Percentiles rank a stretch among this genome's conserved stretches.
Conservation (phyloP, 2,888 invertebrate species). For the Leptarthrus brevirostris region DNA sequence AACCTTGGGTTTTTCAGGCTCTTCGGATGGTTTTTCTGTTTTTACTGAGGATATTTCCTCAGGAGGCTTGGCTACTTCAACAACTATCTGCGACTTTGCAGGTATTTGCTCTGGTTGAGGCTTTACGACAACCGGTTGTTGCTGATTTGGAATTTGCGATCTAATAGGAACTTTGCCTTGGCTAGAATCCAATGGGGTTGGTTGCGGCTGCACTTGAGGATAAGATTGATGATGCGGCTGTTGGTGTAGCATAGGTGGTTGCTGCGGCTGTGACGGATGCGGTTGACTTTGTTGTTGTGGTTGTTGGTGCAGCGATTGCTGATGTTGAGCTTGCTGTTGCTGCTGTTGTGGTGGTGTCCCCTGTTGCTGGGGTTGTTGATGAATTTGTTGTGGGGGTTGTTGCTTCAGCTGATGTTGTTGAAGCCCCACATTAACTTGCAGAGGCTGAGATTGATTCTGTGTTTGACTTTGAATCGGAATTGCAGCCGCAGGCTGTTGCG, state of each 20-base stretch:
- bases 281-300: slow-evolving; percentile 28
- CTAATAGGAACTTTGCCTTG: slow-evolving; percentile 15
- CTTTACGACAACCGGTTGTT: slow-evolving; percentile 1
- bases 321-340: not conserved
- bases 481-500: not conserved
- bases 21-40: not conserved
- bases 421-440: slow-evolving; percentile 10
- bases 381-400: not conserved
- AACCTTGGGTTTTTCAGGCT: not conserved
- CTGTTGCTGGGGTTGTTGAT: not conserved
- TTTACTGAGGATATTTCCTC: not conserved
- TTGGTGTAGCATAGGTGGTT: not conserved
- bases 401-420: not conserved
- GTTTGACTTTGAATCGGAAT: not conserved
- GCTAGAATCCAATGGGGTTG: not conserved
- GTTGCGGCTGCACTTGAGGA: not conserved
- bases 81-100: not conserved
- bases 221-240: not conserved
- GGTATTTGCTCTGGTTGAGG: not conserved
- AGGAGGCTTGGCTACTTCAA: not conserved
- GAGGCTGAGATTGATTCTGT: slow-evolving; percentile 29
- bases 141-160: not conserved
- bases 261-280: not conserved
- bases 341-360: not conserved
- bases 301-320: slow-evolving; percentile 33